Base-by-base conservation (phyloP, 2,797 vertebrate species). In the Kryptopterus vitreolus region DNA sequence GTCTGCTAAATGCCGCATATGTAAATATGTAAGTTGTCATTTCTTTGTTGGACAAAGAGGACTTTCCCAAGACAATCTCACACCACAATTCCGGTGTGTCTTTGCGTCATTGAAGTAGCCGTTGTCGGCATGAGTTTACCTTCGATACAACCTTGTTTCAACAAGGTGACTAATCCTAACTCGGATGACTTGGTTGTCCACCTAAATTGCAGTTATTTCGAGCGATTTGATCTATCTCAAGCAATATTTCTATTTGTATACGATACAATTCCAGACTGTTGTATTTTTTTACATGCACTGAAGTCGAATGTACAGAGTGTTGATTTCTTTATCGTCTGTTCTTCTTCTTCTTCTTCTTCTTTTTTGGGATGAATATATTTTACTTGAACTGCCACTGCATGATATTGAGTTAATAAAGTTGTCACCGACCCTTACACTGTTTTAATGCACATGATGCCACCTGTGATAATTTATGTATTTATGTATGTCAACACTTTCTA, bases 221-320 rank as follows among this genome's bases (percentile, higher is more conserved):
- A 69, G 72, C 62, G 48, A 70, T 20, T 70, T 80, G 62, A 35
- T 81, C 50, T 79, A 71, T 52, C 11, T 52, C 18, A 81, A 83
- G 76, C 79, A 83, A 80, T 79, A 29, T 79, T 79, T 53, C 86
- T 84, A 72, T 90, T 90, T 88, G 82, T 90, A 77, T 86, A 83
- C 83, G 85, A 59, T 62, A 78, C 46, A 68, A 81, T 89, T 87
- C 72, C 85, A 80, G 84, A 84, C 71, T 84, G 68, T 77, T 59
- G 71, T 61, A 58, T 61, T 59, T 71, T 87, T 92, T 86, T 89
- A 87, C 88, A 90, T 87, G 86, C 90, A 91, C 88, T 90, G 88
- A 87, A 83, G 43, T 68, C 61, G 31, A 79, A 78, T 76, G 73
- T 52, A 13, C 65, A 69, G n/a, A n/a, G 31, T 82, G 20, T 71